Evolutionary conservation across 2,113 vertebrate genomes (phyloP), one percentile per base, ranked within the genome.

Genomic region (Brachypodius melanocephalos): DNA sequence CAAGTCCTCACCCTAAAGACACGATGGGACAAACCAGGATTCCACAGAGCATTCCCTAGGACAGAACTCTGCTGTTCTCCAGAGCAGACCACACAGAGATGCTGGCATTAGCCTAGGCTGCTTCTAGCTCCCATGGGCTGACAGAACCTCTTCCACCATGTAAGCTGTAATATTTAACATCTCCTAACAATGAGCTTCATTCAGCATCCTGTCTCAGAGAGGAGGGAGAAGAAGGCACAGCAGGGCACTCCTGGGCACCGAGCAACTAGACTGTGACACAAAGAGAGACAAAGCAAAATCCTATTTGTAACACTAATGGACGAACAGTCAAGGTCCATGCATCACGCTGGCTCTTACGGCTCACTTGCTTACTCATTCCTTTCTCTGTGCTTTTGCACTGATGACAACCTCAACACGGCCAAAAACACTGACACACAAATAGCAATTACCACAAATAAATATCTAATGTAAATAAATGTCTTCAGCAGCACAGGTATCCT

Each of bases 241-340:
- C 72, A 88, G 82, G 85, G 65, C 67, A 89, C 45, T 88, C 74
- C 88, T 89, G 59, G 75, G 63, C 74, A 83, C 82, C 36, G 74
- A 74, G 63, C 40, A 91, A 63, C 75, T 85, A 66, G 55, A 20
- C 25, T 52, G 79, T 40, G 46, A 89, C 72, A 95, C 77, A 81
- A n/a, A 94, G 59, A 38, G 51, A 78, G 67, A 91, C 22, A 55
- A 76, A 48, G 78, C 55, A 95, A 91, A 93, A 95, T 94, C 85
- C 88, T 77, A 61, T 71, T 85, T 68, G 84, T 69, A 46, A 69
- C 36, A 78, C 71, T 67, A 71, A 62, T 38, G 52, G 29, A 82
- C 6, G 4, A 61, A 57, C 87, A 81, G 42, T 65, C 57, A 69
- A 73, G 63, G 75, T 88, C 82, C 78, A 66, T 32, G 2, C 17